A percentile compares a stretch with the other conserved stretches of the same genome.
phyloP scores from a whole-genome alignment of 2,797 vertebrate species.

The Graptemys geographica region DNA sequence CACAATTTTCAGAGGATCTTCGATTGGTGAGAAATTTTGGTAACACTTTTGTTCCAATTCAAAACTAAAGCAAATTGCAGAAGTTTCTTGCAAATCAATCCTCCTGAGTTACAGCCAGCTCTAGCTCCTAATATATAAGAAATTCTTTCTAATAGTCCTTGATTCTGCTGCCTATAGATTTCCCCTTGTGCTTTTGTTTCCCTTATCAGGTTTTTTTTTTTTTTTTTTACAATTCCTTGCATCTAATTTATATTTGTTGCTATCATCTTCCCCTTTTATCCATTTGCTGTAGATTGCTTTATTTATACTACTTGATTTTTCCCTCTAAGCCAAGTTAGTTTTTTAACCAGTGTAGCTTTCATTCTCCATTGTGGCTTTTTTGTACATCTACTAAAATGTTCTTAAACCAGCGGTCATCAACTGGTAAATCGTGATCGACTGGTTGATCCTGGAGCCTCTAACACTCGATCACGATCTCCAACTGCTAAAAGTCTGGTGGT shows the following conservation, averaged over 20 bases:
- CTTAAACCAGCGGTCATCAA: too few species aligned
- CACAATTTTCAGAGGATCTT: neutral
- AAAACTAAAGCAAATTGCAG: neutral
- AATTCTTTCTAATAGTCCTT: neutral
- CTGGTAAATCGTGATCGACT: too few species aligned
- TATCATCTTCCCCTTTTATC: neutral
- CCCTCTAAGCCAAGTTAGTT: slow-evolving; percentile 11
- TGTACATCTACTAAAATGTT: slow-evolving; percentile 45
- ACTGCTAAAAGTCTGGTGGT: too few species aligned
- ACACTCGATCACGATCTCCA: too few species aligned
- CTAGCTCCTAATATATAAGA: neutral
- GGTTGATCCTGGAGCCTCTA: too few species aligned
- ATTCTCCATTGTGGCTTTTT: slow-evolving; percentile 22
- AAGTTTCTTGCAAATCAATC: neutral
- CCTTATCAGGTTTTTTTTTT: neutral
- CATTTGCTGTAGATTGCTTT: neutral
- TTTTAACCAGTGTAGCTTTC: neutral
- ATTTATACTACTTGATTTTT: slow-evolving; percentile 3
- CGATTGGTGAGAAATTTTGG: neutral
- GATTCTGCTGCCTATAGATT: neutral
- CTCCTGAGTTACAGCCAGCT: neutral
- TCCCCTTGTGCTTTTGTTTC: neutral
- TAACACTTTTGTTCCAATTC: neutral
- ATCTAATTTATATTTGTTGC: neutral
- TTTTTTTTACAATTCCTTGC: neutral